Evolutionary conservation across 2,888 invertebrate species (phyloP), one percentile per base, ranked within the genome.

Genomic region (Tromatobia lineatoria): DNA sequence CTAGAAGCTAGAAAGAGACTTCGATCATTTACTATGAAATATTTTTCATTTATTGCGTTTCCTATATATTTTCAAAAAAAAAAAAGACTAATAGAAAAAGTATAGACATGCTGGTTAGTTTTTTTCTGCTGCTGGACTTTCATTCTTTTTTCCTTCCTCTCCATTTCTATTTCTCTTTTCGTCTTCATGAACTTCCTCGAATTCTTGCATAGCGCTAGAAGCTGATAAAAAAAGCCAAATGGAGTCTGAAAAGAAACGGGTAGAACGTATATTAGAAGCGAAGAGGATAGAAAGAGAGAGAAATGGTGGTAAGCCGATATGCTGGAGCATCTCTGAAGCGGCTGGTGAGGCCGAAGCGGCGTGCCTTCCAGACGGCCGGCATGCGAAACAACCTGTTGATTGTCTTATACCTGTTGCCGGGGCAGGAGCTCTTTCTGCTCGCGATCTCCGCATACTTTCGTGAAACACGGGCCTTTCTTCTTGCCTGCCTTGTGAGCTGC

Each of bases 311-410:
- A 74, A 64, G 80, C 83, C 80, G 66, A 50, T 76, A 74, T 71
- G 71, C 64, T 61, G 34, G 70, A 64, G 79, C 79, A 80, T 88
- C 82, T 79, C 71, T 79, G 80, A 82, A 80, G 83, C 73, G 70
- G 78, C 73, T 80, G 84, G 83, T 79, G 77, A 81, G 66, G 75
- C 81, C 83, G 78, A 77, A 84, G 75, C 73, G 86, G 87, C 87
- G 85, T 88, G 85, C 87, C 86, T 87, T 89, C 87, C 87, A 88
- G 89, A 90, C 90, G 89, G 89, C 89, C 88, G 91, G 90, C 89
- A 89, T 90, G 91, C 90, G 90, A 90, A 92, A 90, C 91, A 91
- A 92, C 91, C 92, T 92, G 93, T 92, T 91, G 92, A 91, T 89
- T 89, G 91, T 90, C 90, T 90, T 90, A 90, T 90, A 90, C 91